Percentiles rank a stretch among this genome's conserved stretches.
These are phyloP conservation scores for Tinea pellionella DNA, from an alignment of 2,888 invertebrate genomes.

Conservation along the genomic window DNA sequence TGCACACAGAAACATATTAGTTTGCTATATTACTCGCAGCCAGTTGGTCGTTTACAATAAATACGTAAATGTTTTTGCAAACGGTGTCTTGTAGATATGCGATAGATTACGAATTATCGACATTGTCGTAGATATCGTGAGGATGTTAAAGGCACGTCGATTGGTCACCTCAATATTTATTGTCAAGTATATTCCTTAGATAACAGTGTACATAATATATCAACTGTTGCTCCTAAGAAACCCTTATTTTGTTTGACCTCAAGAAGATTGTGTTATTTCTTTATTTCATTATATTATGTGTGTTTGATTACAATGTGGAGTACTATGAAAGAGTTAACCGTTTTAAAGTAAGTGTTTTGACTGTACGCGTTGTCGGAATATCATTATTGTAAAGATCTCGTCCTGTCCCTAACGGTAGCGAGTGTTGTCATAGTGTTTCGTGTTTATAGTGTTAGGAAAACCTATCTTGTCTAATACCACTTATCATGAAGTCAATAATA, in stretches of 20 bases:
- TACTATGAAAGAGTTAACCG: background rate
- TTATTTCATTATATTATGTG: background rate
- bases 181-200: slow-evolving; percentile 23
- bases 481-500: too few relatives aligned
- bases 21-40: background rate
- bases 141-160: slow-evolving; percentile 3
- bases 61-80: background rate
- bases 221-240: background rate
- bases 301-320: background rate
- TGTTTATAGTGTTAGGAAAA: too few relatives aligned
- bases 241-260: background rate
- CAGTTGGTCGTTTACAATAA: background rate
- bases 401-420: too few relatives aligned
- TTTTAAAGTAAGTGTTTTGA: background rate
- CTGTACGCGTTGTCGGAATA: too few relatives aligned
- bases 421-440: too few relatives aligned
- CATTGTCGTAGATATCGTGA: slow-evolving; percentile 17
- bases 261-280: background rate
- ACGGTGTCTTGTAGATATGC: background rate
- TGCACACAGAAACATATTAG: background rate
- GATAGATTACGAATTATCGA: slow-evolving; percentile 17
- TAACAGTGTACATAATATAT: slow-evolving; percentile 29
- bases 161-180: background rate
- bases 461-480: too few relatives aligned
- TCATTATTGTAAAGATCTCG: too few relatives aligned